Evolutionary conservation across 2,113 vertebrate species (phyloP).

Genomic region (Phycodurus eques): DNA sequence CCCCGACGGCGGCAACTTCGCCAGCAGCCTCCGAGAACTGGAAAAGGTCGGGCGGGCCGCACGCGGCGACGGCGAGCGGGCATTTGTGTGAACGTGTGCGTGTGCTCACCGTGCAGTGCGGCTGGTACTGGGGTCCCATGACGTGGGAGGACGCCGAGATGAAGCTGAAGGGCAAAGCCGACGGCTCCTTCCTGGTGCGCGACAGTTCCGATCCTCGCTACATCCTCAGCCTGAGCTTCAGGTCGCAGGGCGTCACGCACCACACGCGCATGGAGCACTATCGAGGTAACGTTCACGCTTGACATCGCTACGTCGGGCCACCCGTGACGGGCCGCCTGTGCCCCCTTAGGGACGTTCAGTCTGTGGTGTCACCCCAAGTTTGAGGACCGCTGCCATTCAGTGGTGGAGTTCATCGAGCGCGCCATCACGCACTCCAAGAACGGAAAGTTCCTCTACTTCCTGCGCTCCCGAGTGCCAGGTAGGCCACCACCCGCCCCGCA

Average conservation of each 20-base stretch:
- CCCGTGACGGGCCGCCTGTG: neutral
- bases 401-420: slow-evolving; percentile 96
- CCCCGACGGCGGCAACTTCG: slow-evolving; percentile 88
- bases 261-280: slow-evolving; percentile 97
- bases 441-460: slow-evolving; percentile 95
- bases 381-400: slow-evolving; percentile 95
- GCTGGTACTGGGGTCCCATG: slow-evolving; percentile 98
- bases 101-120: slow-evolving; percentile 72
- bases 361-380: slow-evolving; percentile 98
- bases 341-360: slow-evolving; percentile 87
- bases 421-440: slow-evolving; percentile 98
- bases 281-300: slow-evolving; percentile 70
- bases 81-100: neutral
- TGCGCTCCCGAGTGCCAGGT: slow-evolving; percentile 94
- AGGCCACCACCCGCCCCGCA: neutral
- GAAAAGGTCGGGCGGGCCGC: slow-evolving; percentile 78
- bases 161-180: slow-evolving; percentile 93
- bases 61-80: neutral
- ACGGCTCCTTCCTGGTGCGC: slow-evolving; percentile 93
- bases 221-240: slow-evolving; percentile 96
- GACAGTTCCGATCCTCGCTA: slow-evolving; percentile 95
- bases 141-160: slow-evolving; percentile 98
- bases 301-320: neutral
- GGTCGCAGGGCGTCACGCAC: slow-evolving; percentile 92
- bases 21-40: slow-evolving; percentile 88